A percentile compares a stretch with the other conserved stretches of the same genome.
Evolutionary conservation across 2,888 invertebrate species (phyloP).

Genomic region (Syrista parreyssii): DNA sequence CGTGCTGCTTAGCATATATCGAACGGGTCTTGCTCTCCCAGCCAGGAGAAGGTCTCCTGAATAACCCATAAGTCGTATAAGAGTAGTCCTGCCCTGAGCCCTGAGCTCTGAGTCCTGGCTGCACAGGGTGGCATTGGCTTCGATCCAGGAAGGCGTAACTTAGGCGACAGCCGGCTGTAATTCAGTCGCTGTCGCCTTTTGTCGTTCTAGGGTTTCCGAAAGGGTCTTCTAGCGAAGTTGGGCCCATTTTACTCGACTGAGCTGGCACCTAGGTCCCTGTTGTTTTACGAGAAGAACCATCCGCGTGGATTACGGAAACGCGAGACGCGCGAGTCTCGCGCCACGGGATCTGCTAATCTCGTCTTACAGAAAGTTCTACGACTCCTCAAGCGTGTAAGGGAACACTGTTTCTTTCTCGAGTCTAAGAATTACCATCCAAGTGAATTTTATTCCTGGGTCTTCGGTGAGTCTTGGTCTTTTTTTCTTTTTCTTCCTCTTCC

Average conservation of each 20-base stretch:
- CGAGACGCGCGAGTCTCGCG: constrained; percentile 5
- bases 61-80: constrained; percentile 57
- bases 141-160: constrained; percentile 55
- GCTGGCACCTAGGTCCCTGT: constrained; percentile 13
- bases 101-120: neutral
- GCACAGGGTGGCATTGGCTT: constrained; percentile 26
- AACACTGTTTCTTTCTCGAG: neutral
- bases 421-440: neutral
- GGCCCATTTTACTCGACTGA: neutral
- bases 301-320: constrained; percentile 15
- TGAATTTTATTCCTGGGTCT: neutral
- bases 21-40: constrained; percentile 41
- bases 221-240: neutral
- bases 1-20: constrained; percentile 55
- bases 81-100: constrained; percentile 34
- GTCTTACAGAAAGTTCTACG: neutral
- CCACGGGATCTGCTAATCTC: neutral
- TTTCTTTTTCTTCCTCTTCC: neutral
- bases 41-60: constrained; percentile 42
- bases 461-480: neutral
- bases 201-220: neutral
- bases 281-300: constrained; percentile 17
- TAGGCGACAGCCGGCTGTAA: constrained; percentile 29
- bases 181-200: constrained; percentile 13
- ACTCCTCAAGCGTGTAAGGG: neutral